Conservation (phyloP, 2,797 vertebrate species). For the Spheniscus humboldti region DNA sequence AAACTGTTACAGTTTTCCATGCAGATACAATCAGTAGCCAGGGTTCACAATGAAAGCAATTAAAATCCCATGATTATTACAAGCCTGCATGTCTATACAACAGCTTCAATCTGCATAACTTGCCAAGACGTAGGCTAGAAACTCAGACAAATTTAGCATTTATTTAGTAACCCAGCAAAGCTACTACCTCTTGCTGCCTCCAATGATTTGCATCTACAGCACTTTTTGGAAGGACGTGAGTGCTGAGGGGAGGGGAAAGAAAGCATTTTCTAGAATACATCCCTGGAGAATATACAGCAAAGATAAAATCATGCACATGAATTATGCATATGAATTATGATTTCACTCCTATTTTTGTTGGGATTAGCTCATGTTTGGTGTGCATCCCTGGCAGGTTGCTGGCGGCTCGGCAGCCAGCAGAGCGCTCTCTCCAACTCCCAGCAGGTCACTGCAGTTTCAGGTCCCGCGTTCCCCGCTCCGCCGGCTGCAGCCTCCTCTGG, state of each 20-base stretch:
- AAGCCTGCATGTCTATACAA: neutral
- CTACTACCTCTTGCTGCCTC: constrained; percentile 24
- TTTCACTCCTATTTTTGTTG: constrained; percentile 68
- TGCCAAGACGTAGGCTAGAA: constrained; percentile 37
- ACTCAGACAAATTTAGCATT: constrained; percentile 29
- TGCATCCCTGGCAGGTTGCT: constrained; percentile 43
- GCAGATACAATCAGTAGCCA: constrained; percentile 23
- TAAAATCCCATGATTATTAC: constrained; percentile 38
- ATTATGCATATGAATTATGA: constrained; percentile 65
- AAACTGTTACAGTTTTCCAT: constrained; percentile 1
- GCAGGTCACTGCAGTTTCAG: neutral
- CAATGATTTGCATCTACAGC: constrained; percentile 8
- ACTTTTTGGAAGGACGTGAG: constrained; percentile 19
- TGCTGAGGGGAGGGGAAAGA: neutral
- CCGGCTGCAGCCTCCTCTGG: neutral
- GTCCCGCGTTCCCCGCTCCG: neutral
- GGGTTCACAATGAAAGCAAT: constrained; percentile 35
- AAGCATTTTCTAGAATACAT: constrained; percentile 57
- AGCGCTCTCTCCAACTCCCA: neutral
- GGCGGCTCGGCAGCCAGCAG: neutral
- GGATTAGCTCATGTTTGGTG: constrained; percentile 68
- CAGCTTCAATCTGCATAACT: constrained; percentile 1
- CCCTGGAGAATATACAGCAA: constrained; percentile 19
- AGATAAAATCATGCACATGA: constrained; percentile 63
- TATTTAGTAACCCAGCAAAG: constrained; percentile 33